phyloP scores from a whole-genome alignment of 2,888 invertebrate genomes.

The Ochropleura plecta region DNA sequence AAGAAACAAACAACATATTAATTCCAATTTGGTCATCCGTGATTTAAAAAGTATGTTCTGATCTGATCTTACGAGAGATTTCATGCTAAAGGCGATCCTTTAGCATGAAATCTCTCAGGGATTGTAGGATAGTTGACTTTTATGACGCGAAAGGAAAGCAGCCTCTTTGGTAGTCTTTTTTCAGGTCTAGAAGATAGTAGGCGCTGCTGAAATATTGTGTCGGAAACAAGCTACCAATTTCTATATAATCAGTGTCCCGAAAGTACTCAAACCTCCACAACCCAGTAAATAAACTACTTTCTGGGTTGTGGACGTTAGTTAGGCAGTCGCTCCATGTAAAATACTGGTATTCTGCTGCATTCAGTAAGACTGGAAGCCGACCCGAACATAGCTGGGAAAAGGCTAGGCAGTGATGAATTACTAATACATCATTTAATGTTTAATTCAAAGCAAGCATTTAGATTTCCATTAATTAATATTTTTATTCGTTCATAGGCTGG shows the following conservation, averaged over 20 bases:
- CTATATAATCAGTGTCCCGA: too few species aligned
- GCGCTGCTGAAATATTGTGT: too few species aligned
- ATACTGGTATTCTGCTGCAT: too few species aligned
- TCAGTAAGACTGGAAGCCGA: too few species aligned
- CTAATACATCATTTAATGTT: conserved; percentile 12
- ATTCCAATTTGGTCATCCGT: background rate
- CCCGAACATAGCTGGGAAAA: too few species aligned
- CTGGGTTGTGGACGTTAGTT: too few species aligned
- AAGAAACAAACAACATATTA: background rate
- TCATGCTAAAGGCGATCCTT: background rate
- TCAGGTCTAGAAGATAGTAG: background rate
- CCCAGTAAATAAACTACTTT: too few species aligned
- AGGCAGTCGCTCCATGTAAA: too few species aligned
- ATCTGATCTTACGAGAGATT: background rate
- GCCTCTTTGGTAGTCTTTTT: conserved; percentile 9
- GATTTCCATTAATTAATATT: conserved; percentile 12
- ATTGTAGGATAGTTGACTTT: conserved; percentile 1
- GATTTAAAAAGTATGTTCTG: background rate
- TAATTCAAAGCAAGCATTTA: conserved; percentile 9
- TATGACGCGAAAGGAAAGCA: conserved; percentile 14
- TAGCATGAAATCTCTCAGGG: background rate
- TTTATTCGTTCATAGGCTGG: background rate
- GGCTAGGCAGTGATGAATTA: background rate
- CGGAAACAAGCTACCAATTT: too few species aligned
- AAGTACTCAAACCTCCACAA: too few species aligned